Evolutionary conservation across 2,888 invertebrate genomes (phyloP).

Genomic region (Cetonia aurata): DNA sequence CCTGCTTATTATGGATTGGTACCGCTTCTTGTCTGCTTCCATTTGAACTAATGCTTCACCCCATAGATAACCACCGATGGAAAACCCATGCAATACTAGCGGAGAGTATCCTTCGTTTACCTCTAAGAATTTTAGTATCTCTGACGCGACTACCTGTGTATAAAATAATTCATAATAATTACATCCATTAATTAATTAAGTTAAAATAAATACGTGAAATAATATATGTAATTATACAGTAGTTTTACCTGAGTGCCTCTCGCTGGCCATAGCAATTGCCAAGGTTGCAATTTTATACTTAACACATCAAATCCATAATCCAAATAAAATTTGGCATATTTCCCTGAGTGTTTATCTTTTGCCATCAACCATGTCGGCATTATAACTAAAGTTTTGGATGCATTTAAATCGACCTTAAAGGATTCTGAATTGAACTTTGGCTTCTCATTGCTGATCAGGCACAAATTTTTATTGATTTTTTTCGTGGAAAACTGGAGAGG

Average conservation of each 20-base stretch:
- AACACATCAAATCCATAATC: constrained; percentile 90
- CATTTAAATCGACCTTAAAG: constrained; percentile 69
- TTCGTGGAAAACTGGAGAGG: constrained; percentile 20
- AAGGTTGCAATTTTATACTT: constrained; percentile 84
- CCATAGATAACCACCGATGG: constrained; percentile 90
- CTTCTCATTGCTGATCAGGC: constrained; percentile 61
- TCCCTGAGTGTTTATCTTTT: constrained; percentile 84
- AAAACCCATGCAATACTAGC: constrained; percentile 88
- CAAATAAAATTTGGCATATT: constrained; percentile 85
- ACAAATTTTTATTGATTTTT: constrained; percentile 62
- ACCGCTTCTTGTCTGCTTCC: constrained; percentile 69
- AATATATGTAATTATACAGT: background rate
- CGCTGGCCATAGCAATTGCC: constrained; percentile 88
- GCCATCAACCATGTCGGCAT: constrained; percentile 90
- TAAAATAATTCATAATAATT: constrained; percentile 56
- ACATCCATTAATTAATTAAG: no score
- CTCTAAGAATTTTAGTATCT: constrained; percentile 81
- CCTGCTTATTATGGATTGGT: constrained; percentile 74
- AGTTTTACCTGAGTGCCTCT: constrained; percentile 79
- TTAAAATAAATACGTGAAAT: no score
- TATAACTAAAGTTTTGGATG: constrained; percentile 80
- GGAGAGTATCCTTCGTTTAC: constrained; percentile 76
- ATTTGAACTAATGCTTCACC: constrained; percentile 81
- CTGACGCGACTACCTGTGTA: constrained; percentile 78
- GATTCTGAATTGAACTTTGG: constrained; percentile 56